Percentiles rank a stretch among this genome's conserved stretches.
Conservation (phyloP, 2,113 vertebrate species). For the Sialia sialis region DNA sequence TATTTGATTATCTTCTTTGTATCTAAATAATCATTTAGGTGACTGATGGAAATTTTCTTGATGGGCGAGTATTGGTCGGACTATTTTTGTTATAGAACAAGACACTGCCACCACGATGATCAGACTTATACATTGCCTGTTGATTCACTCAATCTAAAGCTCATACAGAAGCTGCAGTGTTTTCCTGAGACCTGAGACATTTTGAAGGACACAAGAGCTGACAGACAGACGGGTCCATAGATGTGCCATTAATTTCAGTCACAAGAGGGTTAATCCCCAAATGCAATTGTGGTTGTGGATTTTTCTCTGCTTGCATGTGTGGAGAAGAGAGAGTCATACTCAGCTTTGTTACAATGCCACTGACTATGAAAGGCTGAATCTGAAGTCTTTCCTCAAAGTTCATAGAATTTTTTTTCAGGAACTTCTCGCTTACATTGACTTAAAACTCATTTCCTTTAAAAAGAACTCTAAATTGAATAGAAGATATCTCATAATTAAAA, state of each 20-base stretch:
- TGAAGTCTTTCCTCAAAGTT: neutral
- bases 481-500: conserved; percentile 40
- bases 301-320: neutral
- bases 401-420: neutral
- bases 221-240: neutral
- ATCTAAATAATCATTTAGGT: neutral
- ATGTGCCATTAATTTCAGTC: neutral
- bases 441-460: neutral
- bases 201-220: neutral
- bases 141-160: neutral
- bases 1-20: neutral
- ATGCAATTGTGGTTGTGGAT: neutral
- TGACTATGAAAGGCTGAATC: neutral
- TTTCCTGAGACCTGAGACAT: neutral
- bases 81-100: neutral
- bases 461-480: neutral
- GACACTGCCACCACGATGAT: too few species aligned
- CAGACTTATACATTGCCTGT: neutral
- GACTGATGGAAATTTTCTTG: neutral
- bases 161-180: neutral
- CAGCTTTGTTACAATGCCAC: neutral
- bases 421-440: neutral
- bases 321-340: neutral
- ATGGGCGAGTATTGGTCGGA: neutral
- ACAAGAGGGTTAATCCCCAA: neutral